These are phyloP conservation scores for Platorchestia sp. DNA, from an alignment of 1,140 invertebrate genomes.

Conservation along the genomic window DNA sequence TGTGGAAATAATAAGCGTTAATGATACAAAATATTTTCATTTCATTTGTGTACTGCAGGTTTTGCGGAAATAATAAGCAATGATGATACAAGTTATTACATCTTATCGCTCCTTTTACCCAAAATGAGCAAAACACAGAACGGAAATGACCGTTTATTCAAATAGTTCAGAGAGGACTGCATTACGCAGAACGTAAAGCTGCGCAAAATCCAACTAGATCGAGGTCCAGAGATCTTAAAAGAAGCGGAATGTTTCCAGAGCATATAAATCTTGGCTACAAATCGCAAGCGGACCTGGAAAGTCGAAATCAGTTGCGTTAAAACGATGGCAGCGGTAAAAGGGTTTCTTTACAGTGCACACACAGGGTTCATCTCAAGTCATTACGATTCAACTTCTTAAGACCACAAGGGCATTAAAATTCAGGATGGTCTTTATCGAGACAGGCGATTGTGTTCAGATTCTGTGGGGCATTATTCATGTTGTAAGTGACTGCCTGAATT, in stretches of 20 bases:
- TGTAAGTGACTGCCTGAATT: slow-evolving; percentile 43
- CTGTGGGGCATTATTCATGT: slow-evolving; percentile 33
- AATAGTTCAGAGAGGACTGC: background rate
- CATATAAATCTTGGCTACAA: background rate
- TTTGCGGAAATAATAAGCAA: background rate
- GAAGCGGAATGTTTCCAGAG: background rate
- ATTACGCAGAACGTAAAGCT: background rate
- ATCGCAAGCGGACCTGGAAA: background rate
- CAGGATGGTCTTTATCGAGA: slow-evolving; percentile 50
- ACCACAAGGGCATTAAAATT: slow-evolving; percentile 5
- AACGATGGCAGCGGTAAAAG: background rate
- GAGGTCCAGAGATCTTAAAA: background rate
- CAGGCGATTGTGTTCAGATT: slow-evolving; percentile 51
- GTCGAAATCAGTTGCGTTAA: background rate
- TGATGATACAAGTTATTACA: too few relatives aligned
- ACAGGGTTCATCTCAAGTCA: background rate
- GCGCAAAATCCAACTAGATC: background rate
- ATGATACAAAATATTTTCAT: background rate
- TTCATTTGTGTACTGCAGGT: background rate
- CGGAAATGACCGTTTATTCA: background rate
- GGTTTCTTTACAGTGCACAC: background rate
- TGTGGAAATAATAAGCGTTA: background rate
- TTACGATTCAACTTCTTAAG: background rate
- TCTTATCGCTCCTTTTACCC: too few relatives aligned
- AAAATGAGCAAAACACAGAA: background rate